Evolutionary conservation across 2,888 invertebrate species (phyloP).

Genomic region (Osmoderma eremita): DNA sequence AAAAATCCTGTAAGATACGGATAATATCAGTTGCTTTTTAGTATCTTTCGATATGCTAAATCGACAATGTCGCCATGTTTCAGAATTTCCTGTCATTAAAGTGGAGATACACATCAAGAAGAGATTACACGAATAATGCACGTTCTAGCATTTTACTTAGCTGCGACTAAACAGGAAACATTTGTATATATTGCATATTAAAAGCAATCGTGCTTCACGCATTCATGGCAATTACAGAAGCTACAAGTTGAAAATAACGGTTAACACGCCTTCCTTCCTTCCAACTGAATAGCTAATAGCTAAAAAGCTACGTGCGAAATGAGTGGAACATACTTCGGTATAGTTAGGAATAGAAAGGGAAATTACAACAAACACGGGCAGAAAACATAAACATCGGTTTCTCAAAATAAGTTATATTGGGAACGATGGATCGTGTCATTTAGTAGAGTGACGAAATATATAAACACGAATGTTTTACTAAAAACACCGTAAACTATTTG

Average conservation of each 20-base stretch:
- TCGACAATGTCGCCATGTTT: too few species aligned
- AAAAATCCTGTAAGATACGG: too few species aligned
- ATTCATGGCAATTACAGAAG: background rate
- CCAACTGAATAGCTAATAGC: slow-evolving; percentile 4
- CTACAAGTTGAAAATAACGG: slow-evolving; percentile 11
- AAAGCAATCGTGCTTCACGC: too few species aligned
- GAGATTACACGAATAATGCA: background rate
- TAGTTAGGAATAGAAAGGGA: background rate
- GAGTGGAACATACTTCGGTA: background rate
- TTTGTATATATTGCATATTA: slow-evolving; percentile 2
- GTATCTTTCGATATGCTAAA: too few species aligned
- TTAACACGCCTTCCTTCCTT: slow-evolving; percentile 25
- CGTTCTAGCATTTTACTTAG: background rate
- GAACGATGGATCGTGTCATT: slow-evolving; percentile 24
- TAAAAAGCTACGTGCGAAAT: slow-evolving; percentile 11
- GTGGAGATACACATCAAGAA: too few species aligned
- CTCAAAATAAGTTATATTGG: slow-evolving; percentile 11
- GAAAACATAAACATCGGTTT: slow-evolving; percentile 2
- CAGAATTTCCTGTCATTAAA: too few species aligned
- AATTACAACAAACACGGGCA: slow-evolving; percentile 15
- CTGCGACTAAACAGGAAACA: slow-evolving; percentile 7
- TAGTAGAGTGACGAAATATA: background rate
- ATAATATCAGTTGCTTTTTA: too few species aligned
- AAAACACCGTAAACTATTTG: background rate
- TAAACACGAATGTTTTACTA: slow-evolving; percentile 9